Conservation (phyloP, 2,113 vertebrate genomes). For the Crotalus helleri region DNA sequence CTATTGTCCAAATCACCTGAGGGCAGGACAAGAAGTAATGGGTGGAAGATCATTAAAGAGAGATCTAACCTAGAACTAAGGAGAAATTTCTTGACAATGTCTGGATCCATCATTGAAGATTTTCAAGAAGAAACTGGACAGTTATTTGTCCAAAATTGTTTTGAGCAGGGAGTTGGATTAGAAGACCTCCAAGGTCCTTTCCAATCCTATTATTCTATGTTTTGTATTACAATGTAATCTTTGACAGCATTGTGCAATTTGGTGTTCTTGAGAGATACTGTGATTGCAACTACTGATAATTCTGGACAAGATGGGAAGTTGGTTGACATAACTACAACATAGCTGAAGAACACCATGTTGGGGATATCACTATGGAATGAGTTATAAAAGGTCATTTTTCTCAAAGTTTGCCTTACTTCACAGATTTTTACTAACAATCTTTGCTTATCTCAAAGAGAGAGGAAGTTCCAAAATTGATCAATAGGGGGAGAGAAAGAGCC, state of each 20-base stretch:
- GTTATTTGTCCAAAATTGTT: neutral
- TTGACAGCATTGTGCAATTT: neutral
- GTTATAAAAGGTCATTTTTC: neutral
- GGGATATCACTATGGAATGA: neutral
- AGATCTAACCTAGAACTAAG: neutral
- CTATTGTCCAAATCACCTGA: neutral
- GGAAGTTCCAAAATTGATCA: neutral
- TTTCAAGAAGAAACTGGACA: neutral
- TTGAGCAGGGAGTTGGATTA: neutral
- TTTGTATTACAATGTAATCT: neutral
- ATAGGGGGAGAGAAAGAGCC: constrained; percentile 20
- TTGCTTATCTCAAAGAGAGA: neutral
- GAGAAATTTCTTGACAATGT: neutral
- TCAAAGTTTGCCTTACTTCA: neutral
- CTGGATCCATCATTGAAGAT: neutral
- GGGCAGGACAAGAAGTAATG: neutral
- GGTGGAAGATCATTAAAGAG: neutral
- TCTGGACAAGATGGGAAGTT: neutral
- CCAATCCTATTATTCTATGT: too few species aligned
- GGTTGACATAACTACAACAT: neutral
- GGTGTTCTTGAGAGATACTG: neutral
- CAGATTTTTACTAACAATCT: neutral
- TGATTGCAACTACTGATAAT: neutral
- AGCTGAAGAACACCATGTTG: neutral
- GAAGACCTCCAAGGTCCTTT: neutral